These are phyloP conservation scores for Stegodyphus dumicola DNA, from an alignment of 1,140 invertebrate species.

Conservation along the genomic window DNA sequence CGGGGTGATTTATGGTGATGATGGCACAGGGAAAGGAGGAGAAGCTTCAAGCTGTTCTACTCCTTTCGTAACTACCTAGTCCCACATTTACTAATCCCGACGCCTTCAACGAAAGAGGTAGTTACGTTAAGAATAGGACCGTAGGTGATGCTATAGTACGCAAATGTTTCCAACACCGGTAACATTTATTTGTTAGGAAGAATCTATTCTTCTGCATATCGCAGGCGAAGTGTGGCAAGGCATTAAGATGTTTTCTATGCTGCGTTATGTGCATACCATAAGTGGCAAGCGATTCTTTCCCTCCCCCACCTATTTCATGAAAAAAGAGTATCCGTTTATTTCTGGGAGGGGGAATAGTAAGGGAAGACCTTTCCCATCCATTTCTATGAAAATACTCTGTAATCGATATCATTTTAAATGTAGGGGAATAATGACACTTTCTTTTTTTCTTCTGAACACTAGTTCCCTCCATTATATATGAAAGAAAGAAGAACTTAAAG, in stretches of 20 bases:
- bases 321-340: not conserved
- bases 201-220: constrained; percentile 1
- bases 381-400: not conserved
- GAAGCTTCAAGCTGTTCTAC: constrained; percentile 43
- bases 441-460: too few species aligned
- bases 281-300: not conserved
- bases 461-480: too few species aligned
- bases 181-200: constrained; percentile 22
- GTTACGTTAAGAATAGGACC: constrained; percentile 34
- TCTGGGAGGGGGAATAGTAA: not conserved
- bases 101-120: not conserved
- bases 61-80: constrained; percentile 26
- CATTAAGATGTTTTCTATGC: not conserved
- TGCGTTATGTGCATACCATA: not conserved
- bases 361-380: not conserved
- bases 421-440: not conserved
- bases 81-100: constrained; percentile 44
- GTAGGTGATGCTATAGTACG: not conserved
- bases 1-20: constrained; percentile 54
- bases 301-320: not conserved
- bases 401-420: constrained; percentile 1
- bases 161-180: constrained; percentile 48
- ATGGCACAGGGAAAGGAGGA: constrained; percentile 23
- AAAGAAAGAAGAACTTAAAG: too few species aligned
- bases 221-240: constrained; percentile 9